Evolutionary conservation across 2,888 invertebrate genomes (phyloP), one percentile per base, ranked within the genome.

Genomic region (Boloria selene): DNA sequence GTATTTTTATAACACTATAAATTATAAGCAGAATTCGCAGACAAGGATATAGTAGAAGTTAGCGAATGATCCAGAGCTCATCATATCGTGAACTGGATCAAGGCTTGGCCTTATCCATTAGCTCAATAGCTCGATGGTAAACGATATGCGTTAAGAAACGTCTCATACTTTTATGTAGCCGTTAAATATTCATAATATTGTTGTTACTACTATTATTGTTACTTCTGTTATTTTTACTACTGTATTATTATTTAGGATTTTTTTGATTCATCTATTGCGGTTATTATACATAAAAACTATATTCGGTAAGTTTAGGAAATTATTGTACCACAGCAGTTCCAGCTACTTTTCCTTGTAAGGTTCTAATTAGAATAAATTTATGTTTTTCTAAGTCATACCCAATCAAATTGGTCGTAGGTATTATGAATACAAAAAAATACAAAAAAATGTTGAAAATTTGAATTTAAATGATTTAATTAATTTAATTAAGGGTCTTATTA

Each of bases 71-170:
- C 76, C 80, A 78, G 80, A 82, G 78, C 76, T 75, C 73, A 73
- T 76, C 81, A 81, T 80, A 38, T 7, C 38, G 45, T 81, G 81
- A 87, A 87, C 76, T 83, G 79, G 86, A 85, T 84, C 87, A 87
- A 87, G 88, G 88, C 80, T 79, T 74, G 83, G 78, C 83, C 84
- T 84, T 82, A 80, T 83, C 81, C 77, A 87, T 88, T 86, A 84
- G 76, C 81, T 81, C 80, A 86, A 85, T 75, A 71, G 72, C 71
- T 72, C 68, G 71, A 67, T 65, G 65, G 65, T 53, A 68, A 68
- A 61, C 68, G 65, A 63, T 38, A 61, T 62, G 52, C 52, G 49
- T 49, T 50, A 50, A 54, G 54, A 54, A 65, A 51, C 54, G 17
- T 50, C 50, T 50, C 38, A 38, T 38, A 14, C 16, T 31, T 18